Evolutionary conservation across 2,113 vertebrate species (phyloP).

Genomic region (Siniperca chuatsi): DNA sequence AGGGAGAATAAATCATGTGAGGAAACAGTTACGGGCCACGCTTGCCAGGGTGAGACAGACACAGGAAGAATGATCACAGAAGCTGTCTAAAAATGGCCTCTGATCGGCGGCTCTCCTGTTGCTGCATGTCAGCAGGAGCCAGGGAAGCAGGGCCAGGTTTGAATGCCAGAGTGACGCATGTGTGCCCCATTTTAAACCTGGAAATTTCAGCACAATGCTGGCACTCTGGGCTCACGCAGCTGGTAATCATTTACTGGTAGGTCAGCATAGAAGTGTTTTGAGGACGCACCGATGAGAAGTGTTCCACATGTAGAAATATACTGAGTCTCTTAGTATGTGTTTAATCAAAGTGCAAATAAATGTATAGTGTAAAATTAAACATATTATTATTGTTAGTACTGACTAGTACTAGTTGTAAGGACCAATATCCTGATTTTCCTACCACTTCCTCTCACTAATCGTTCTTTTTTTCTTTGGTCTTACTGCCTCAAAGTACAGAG

Average conservation of each 20-base stretch:
- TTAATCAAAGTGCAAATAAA: neutral
- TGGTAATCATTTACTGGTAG: constrained; percentile 58
- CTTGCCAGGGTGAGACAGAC: constrained; percentile 44
- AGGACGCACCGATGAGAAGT: constrained; percentile 49
- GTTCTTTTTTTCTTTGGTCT: neutral
- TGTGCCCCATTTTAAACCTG: constrained; percentile 61
- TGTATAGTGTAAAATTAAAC: neutral
- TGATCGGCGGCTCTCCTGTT: constrained; percentile 57
- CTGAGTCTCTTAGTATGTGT: neutral
- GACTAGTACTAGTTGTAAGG: neutral
- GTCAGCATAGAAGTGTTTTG: constrained; percentile 37
- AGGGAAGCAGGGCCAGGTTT: constrained; percentile 44
- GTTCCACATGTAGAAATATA: constrained; percentile 20
- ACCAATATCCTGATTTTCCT: neutral
- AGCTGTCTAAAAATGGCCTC: constrained; percentile 70
- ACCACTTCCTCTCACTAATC: neutral
- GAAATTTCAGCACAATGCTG: constrained; percentile 66
- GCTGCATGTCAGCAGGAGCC: constrained; percentile 56
- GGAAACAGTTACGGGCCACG: constrained; percentile 17
- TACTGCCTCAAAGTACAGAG: neutral
- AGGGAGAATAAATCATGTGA: constrained; percentile 35
- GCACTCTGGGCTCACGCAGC: constrained; percentile 49
- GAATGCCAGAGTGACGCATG: constrained; percentile 62
- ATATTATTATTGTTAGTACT: neutral
- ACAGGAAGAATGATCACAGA: constrained; percentile 45